Evolutionary conservation across 2,797 vertebrate genomes (phyloP), one percentile per base, ranked within the genome.

Genomic region (Enteromius fasciolatus): DNA sequence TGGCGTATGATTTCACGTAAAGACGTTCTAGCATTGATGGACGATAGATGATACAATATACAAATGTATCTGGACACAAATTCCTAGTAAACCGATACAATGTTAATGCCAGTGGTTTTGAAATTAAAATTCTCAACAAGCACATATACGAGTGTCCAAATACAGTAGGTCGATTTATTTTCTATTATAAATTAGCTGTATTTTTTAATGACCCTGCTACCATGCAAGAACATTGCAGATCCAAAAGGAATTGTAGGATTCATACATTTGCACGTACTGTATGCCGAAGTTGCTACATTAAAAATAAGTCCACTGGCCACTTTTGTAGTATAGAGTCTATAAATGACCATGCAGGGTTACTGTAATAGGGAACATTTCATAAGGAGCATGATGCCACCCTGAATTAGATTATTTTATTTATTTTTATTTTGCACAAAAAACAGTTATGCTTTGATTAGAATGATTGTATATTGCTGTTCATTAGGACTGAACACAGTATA

Each of bases 391-490:
- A 28, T 18, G 31, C n/a, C 63, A 67, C 48, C 44, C 39, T 68
- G 66, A 25, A 68, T 46, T 7, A 46, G 12, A 70, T 28, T 48
- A 4, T 2, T 6, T 18, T 20, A 10, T n/a, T 12, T 9, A 8
- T 28, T 59, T 69, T 57, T 25, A 14, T 80, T 17, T 72, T 33
- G 67, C 23, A 57, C 39, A 59, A 44, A 28, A 31, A 57, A 18
- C 23, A 8, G 28, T 54, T 59, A 23, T 61, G 11, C 39, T 80
- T 36, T 41, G 41, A 44, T 41, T 33, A 57, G 61, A 83, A 54
- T 50, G 4, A 68, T 74, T n/a, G 17, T 74, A 82, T 59, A 48
- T 63, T 46, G 11, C 15, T 75, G 1, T 68, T 66, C 59, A 46
- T 68, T 61, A 33, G n/a, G 54, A 20, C 25, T 36, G 64, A 68